Conservation (phyloP, 2,888 invertebrate species). For the Tillus elongatus region DNA sequence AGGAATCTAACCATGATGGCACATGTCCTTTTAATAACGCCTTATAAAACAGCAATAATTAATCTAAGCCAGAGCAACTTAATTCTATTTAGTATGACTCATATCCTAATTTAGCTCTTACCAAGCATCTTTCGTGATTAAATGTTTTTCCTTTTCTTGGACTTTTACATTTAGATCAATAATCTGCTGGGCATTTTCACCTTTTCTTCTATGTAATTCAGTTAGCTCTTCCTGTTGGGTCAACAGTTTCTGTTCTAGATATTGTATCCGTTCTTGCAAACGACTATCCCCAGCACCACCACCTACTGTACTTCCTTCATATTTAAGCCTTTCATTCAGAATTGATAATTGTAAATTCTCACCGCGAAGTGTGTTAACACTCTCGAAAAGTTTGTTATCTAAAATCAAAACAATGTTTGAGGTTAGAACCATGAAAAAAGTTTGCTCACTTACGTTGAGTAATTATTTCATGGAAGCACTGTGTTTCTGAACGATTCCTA, state of each 20-base stretch:
- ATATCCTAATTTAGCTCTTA: no score
- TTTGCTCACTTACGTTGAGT: slow-evolving; percentile 60
- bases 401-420: slow-evolving; percentile 26
- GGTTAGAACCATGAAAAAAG: slow-evolving; percentile 8
- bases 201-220: slow-evolving; percentile 76
- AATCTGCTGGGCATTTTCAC: slow-evolving; percentile 89
- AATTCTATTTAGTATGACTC: no score
- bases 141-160: slow-evolving; percentile 73
- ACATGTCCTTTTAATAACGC: no score
- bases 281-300: slow-evolving; percentile 33
- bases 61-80: no score
- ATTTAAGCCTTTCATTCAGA: slow-evolving; percentile 72
- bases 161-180: slow-evolving; percentile 79
- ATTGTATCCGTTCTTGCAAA: slow-evolving; percentile 49
- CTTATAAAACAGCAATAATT: no score
- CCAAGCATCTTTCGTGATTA: slow-evolving; percentile 66
- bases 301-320: slow-evolving; percentile 44
- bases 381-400: slow-evolving; percentile 82
- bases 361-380: slow-evolving; percentile 64
- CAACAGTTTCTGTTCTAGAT: slow-evolving; percentile 77
- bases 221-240: slow-evolving; percentile 88
- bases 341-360: slow-evolving; percentile 81
- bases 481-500: slow-evolving; percentile 66
- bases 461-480: slow-evolving; percentile 71
- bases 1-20: no score